Evolutionary conservation across 1,140 invertebrate species (phyloP).

Genomic region (Drosophila watanabei): DNA sequence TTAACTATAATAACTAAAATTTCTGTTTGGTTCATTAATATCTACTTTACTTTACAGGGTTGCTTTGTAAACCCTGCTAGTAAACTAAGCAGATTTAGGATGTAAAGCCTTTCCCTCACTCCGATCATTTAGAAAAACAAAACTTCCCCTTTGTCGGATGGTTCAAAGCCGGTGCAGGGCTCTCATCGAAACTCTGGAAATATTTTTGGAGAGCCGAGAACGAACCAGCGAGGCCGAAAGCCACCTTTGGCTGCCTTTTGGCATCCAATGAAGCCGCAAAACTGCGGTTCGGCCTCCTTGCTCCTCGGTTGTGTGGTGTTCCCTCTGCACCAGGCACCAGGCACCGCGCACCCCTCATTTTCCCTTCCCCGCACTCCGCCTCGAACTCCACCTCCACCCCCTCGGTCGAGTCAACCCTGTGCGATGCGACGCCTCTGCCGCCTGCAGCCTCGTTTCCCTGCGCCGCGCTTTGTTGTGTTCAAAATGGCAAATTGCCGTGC

Average conservation of each 20-base stretch:
- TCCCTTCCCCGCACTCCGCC: not conserved
- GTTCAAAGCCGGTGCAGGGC: not conserved
- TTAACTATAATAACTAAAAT: not conserved
- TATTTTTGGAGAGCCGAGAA: constrained; percentile 38
- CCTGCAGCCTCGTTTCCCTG: constrained; percentile 13
- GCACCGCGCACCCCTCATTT: constrained; percentile 10
- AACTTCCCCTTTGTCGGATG: constrained; percentile 15
- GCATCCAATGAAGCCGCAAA: constrained; percentile 82
- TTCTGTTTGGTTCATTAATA: too few species aligned
- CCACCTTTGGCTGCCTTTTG: constrained; percentile 43
- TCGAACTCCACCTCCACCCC: not conserved
- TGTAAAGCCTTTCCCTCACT: not conserved
- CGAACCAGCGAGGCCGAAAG: constrained; percentile 7
- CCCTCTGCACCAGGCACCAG: constrained; percentile 3
- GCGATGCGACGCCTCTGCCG: constrained; percentile 31
- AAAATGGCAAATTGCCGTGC: constrained; percentile 84
- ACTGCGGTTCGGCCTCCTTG: constrained; percentile 65
- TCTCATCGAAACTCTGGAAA: constrained; percentile 16
- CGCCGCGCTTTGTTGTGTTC: constrained; percentile 63
- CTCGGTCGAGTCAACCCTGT: constrained; percentile 5
- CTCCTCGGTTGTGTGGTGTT: constrained; percentile 24
- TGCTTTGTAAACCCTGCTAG: too few species aligned
- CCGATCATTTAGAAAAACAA: not conserved
- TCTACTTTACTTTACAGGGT: too few species aligned
- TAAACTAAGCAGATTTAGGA: not conserved